phyloP scores from a whole-genome alignment of 1,140 invertebrate species.

The Octopus sinensis region DNA sequence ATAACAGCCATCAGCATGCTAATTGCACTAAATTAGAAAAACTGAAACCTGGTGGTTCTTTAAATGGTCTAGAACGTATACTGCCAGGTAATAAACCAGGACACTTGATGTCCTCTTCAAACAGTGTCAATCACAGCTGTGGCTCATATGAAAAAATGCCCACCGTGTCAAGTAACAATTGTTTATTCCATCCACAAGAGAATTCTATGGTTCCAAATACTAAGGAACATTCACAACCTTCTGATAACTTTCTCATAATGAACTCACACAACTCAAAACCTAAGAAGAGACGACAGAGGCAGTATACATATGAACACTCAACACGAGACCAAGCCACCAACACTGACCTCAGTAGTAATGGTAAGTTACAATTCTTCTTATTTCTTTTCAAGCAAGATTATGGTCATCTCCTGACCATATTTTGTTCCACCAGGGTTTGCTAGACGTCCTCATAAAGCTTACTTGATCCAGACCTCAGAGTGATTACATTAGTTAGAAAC shows the following conservation, averaged over 20 bases:
- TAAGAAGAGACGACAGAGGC: conserved; percentile 12
- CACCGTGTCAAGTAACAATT: neutral
- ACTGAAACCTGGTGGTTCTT: too few relatives aligned
- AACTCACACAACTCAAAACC: neutral
- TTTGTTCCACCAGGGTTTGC: neutral
- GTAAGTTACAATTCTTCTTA: conserved; percentile 30
- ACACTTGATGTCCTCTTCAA: neutral
- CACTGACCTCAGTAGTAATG: conserved; percentile 54
- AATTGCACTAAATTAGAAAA: too few relatives aligned
- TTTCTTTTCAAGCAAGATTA: too few relatives aligned
- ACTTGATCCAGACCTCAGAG: neutral
- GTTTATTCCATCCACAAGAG: neutral
- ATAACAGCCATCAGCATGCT: neutral
- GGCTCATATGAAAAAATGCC: neutral
- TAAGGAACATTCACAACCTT: neutral
- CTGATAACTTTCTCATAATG: neutral
- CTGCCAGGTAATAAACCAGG: neutral
- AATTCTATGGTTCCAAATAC: neutral
- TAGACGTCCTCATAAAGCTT: neutral
- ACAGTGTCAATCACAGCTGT: neutral
- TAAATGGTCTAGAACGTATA: too few relatives aligned
- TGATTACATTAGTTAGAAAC: too few relatives aligned
- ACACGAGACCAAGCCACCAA: conserved; percentile 52
- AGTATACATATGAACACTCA: conserved; percentile 32
- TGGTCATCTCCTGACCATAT: too few relatives aligned